phyloP scores from a whole-genome alignment of 2,888 invertebrate genomes.

The Agriopis aurantiaria region DNA sequence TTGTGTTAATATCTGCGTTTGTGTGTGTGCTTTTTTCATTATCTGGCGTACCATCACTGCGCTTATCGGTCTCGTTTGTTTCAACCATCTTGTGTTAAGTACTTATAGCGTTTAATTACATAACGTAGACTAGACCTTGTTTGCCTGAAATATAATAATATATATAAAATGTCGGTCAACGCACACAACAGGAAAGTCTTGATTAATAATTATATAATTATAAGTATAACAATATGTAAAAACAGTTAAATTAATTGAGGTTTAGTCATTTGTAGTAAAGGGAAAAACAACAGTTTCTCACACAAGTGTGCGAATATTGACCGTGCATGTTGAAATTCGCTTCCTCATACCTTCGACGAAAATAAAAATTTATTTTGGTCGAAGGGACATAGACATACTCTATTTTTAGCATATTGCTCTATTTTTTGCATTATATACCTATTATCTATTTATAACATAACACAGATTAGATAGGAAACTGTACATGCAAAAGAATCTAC shows the following conservation, averaged over 20 bases:
- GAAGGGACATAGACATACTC: too few relatives aligned
- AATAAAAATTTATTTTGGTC: too few relatives aligned
- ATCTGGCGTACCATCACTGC: constrained; percentile 38
- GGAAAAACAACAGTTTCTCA: background rate
- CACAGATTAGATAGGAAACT: too few relatives aligned
- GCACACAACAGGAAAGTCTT: background rate
- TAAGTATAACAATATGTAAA: background rate
- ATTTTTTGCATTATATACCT: too few relatives aligned
- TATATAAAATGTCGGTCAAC: background rate
- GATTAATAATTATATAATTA: too few relatives aligned
- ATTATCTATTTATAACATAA: too few relatives aligned
- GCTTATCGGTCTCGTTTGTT: constrained; percentile 42
- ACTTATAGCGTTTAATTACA: constrained; percentile 40
- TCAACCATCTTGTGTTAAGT: constrained; percentile 46
- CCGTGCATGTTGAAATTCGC: too few relatives aligned
- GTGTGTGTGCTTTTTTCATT: constrained; percentile 43
- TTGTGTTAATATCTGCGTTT: constrained; percentile 69
- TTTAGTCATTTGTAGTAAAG: background rate
- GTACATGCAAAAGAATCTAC: too few relatives aligned
- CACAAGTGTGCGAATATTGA: too few relatives aligned
- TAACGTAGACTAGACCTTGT: constrained; percentile 41
- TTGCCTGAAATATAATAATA: constrained; percentile 32
- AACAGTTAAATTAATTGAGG: background rate
- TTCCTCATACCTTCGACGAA: too few relatives aligned
- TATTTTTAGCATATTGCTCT: too few relatives aligned